Evolutionary conservation across 2,113 vertebrate species (phyloP).

Genomic region (Lepidothrix coronata): DNA sequence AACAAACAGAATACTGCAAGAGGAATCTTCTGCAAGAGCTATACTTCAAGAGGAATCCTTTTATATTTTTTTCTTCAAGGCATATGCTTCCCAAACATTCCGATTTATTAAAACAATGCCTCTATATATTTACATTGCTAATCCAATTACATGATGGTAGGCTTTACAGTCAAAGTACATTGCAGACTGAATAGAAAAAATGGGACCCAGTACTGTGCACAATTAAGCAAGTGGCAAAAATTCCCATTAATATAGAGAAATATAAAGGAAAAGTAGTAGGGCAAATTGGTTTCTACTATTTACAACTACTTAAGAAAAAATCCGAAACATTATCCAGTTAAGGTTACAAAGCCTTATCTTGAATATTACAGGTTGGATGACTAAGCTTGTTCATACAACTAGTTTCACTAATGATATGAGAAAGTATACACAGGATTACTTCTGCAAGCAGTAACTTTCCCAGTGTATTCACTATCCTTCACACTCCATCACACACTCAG

Average conservation of each 20-base stretch:
- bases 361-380: not conserved
- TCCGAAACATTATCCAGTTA: not conserved
- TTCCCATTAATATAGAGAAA: not conserved
- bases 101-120: not conserved
- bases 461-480: not conserved
- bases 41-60: conserved; percentile 2
- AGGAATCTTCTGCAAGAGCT: no score
- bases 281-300: not conserved
- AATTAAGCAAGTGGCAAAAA: not conserved
- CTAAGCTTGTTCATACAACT: not conserved
- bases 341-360: not conserved
- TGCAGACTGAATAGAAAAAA: not conserved
- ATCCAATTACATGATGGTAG: not conserved
- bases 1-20: conserved; percentile 31
- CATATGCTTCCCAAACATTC: not conserved
- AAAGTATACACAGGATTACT: not conserved
- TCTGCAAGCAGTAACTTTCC: not conserved
- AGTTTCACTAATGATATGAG: not conserved
- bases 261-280: not conserved
- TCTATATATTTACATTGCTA: not conserved
- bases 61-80: not conserved
- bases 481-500: not conserved
- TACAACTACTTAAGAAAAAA: not conserved
- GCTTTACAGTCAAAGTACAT: not conserved
- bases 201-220: not conserved